These are phyloP conservation scores for Pseudomyrmex flavicornis DNA, from an alignment of 1,140 invertebrate species.

Conservation along the genomic window DNA sequence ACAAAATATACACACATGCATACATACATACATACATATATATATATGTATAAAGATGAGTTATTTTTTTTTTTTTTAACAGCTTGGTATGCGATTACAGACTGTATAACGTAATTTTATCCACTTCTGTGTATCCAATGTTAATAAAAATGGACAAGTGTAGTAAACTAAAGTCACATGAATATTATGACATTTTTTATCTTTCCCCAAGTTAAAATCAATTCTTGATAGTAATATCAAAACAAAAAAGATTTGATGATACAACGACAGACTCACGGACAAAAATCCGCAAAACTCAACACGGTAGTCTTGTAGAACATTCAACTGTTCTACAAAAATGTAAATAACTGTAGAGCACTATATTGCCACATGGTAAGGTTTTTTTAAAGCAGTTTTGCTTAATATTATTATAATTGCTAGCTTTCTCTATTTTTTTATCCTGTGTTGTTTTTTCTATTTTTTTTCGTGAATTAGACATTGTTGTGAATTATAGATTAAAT, in stretches of 20 bases:
- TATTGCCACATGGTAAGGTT: conserved; percentile 1
- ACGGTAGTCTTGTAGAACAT: conserved; percentile 25
- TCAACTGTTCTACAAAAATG: neutral
- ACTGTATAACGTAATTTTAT: conserved; percentile 19
- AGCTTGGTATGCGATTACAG: conserved; percentile 20
- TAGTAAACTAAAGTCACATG: conserved; percentile 3
- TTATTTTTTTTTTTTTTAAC: conserved; percentile 30
- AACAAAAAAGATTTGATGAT: neutral
- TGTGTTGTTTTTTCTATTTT: conserved; percentile 25
- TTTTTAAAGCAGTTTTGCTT: conserved; percentile 34
- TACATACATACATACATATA: too few species aligned
- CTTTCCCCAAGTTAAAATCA: conserved; percentile 5
- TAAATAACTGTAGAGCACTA: neutral
- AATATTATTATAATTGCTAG: conserved; percentile 50
- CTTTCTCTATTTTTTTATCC: conserved; percentile 40
- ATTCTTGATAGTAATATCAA: conserved; percentile 12
- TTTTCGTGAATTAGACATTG: conserved; percentile 24
- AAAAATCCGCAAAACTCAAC: conserved; percentile 51
- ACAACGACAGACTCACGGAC: conserved; percentile 4
- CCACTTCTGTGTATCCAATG: neutral
- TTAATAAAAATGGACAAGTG: conserved; percentile 10
- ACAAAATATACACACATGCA: too few species aligned
- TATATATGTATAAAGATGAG: conserved; percentile 44
- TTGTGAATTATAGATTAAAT: conserved; percentile 46
- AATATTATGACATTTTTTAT: neutral